Evolutionary conservation across 2,113 vertebrate species (phyloP).

Genomic region (Protobothrops flavoviridis): DNA sequence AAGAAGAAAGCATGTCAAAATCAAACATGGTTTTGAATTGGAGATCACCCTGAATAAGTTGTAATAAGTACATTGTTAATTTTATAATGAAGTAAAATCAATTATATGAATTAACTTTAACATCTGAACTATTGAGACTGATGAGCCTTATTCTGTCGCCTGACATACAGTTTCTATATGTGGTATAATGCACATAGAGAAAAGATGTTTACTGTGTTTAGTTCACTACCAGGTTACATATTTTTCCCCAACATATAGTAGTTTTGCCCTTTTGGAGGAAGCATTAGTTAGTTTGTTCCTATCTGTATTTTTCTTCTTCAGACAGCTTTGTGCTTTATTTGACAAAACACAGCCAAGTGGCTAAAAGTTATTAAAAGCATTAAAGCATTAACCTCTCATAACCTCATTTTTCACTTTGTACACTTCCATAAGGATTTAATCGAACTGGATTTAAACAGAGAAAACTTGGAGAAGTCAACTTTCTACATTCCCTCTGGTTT

Average conservation of each 20-base stretch:
- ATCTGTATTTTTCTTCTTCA: conserved; percentile 52
- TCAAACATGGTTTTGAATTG: background rate
- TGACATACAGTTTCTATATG: background rate
- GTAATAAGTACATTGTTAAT: background rate
- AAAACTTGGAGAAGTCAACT: conserved; percentile 65
- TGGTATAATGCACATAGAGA: background rate
- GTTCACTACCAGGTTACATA: background rate
- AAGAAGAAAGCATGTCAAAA: background rate
- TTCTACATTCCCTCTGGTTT: conserved; percentile 66
- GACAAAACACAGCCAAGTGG: conserved; percentile 72
- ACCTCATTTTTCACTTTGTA: conserved; percentile 76
- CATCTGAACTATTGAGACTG: background rate
- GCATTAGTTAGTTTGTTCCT: conserved; percentile 37
- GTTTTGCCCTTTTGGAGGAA: conserved; percentile 36
- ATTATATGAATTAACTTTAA: background rate
- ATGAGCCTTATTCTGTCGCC: background rate
- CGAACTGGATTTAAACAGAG: conserved; percentile 72
- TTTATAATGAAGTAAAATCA: background rate
- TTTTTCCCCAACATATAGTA: background rate
- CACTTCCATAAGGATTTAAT: conserved; percentile 74
- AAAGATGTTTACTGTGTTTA: background rate
- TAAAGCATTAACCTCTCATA: conserved; percentile 76
- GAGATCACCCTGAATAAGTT: background rate
- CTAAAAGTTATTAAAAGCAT: conserved; percentile 77
- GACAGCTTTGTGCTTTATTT: conserved; percentile 61